These are phyloP conservation scores for Phengaris arion DNA, from an alignment of 2,888 invertebrate genomes.

Conservation along the genomic window DNA sequence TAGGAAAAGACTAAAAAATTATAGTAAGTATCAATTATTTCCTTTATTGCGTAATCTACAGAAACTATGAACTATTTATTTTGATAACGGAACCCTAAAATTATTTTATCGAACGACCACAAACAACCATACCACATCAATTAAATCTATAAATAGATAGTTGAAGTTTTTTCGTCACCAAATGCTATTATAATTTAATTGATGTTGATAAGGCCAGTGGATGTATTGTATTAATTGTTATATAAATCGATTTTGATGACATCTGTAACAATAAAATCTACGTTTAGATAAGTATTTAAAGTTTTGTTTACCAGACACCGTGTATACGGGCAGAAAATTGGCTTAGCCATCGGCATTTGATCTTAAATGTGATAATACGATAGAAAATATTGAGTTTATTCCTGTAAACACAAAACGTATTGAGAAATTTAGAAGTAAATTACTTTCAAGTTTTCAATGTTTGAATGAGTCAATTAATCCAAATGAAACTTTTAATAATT, in stretches of 20 bases:
- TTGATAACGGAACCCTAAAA: neutral
- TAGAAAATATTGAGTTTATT: too few relatives aligned
- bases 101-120: neutral
- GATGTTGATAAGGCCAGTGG: neutral
- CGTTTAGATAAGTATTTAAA: neutral
- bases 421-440: too few relatives aligned
- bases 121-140: neutral
- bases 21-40: neutral
- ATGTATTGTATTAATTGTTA: neutral
- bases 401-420: too few relatives aligned
- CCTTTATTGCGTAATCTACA: neutral
- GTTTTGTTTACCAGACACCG: neutral
- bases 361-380: too few relatives aligned
- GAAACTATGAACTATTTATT: neutral
- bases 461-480: too few relatives aligned
- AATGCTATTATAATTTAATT: neutral
- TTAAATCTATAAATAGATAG: neutral
- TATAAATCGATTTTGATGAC: neutral
- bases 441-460: too few relatives aligned
- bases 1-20: too few relatives aligned
- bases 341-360: neutral
- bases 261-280: neutral
- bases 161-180: neutral
- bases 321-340: neutral
- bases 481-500: too few relatives aligned